These are phyloP conservation scores for Dufourea novaeangliae DNA, from an alignment of 1,140 invertebrate species.

Conservation along the genomic window DNA sequence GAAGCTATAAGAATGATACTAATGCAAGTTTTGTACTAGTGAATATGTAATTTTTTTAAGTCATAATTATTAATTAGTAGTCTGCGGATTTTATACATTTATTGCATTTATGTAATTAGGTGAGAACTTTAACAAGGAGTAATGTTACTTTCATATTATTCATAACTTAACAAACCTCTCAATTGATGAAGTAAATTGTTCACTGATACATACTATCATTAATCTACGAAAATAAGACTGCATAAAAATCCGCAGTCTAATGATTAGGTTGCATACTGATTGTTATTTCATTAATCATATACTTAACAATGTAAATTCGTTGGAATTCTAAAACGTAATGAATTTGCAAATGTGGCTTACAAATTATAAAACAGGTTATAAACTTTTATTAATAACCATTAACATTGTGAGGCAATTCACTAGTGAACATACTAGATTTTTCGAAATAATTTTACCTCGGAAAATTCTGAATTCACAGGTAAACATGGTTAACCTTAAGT, in stretches of 20 bases:
- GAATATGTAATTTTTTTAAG: neutral
- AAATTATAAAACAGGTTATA: conserved; percentile 19
- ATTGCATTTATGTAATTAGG: no score
- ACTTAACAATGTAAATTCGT: conserved; percentile 5
- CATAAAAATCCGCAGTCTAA: no score
- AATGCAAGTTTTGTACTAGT: conserved; percentile 10
- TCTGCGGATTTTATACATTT: no score
- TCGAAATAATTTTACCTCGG: neutral
- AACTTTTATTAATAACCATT: neutral
- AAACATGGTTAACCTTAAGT: conserved; percentile 13
- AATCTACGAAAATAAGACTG: no score
- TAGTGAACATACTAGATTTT: conserved; percentile 6
- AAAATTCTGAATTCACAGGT: conserved; percentile 6
- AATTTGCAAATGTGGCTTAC: conserved; percentile 9
- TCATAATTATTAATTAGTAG: conserved; percentile 3
- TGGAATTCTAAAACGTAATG: neutral
- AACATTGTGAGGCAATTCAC: neutral
- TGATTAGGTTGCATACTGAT: neutral
- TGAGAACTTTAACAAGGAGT: no score
- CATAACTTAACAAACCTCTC: no score
- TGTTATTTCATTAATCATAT: neutral
- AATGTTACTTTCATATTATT: no score
- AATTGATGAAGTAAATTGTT: no score
- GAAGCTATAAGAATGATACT: neutral
- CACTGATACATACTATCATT: no score